Percentiles rank a stretch among this genome's conserved stretches.
Evolutionary conservation across 2,888 invertebrate species (phyloP).

Genomic region (Vandiemenella viatica): DNA sequence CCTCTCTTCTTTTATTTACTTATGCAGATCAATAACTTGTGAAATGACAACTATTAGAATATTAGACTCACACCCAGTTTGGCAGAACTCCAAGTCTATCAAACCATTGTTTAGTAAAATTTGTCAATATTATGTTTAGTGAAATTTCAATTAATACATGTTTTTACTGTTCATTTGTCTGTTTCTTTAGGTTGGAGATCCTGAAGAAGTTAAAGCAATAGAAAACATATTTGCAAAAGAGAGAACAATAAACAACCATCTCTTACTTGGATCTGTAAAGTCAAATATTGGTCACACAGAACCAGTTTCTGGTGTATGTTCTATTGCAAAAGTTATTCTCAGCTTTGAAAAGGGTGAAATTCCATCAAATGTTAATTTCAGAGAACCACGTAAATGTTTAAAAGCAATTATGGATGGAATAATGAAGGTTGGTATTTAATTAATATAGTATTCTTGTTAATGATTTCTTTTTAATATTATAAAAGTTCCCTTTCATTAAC

Average conservation of each 20-base stretch:
- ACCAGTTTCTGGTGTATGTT: constrained; percentile 56
- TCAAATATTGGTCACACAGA: constrained; percentile 90
- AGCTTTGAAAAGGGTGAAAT: constrained; percentile 35
- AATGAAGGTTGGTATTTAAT: constrained; percentile 11
- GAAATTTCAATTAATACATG: too few relatives aligned
- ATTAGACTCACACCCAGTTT: too few relatives aligned
- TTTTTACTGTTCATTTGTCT: not conserved
- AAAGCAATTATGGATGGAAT: constrained; percentile 32
- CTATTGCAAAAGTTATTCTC: constrained; percentile 39
- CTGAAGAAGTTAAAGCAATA: constrained; percentile 75
- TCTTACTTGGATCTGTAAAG: constrained; percentile 71
- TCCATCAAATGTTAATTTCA: constrained; percentile 39
- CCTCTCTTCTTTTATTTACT: too few relatives aligned
- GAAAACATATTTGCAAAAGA: constrained; percentile 60
- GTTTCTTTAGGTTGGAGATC: constrained; percentile 58
- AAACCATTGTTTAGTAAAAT: too few relatives aligned
- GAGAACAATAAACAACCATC: constrained; percentile 45
- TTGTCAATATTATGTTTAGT: too few relatives aligned
- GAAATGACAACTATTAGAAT: too few relatives aligned
- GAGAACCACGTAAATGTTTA: constrained; percentile 24
- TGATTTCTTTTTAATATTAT: too few relatives aligned
- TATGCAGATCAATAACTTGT: too few relatives aligned
- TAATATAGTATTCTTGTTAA: constrained; percentile 24
- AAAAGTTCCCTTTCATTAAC: too few relatives aligned
- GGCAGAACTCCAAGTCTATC: too few relatives aligned